Conservation (phyloP, 2,113 vertebrate species). For the Mormyrus lacerda region DNA sequence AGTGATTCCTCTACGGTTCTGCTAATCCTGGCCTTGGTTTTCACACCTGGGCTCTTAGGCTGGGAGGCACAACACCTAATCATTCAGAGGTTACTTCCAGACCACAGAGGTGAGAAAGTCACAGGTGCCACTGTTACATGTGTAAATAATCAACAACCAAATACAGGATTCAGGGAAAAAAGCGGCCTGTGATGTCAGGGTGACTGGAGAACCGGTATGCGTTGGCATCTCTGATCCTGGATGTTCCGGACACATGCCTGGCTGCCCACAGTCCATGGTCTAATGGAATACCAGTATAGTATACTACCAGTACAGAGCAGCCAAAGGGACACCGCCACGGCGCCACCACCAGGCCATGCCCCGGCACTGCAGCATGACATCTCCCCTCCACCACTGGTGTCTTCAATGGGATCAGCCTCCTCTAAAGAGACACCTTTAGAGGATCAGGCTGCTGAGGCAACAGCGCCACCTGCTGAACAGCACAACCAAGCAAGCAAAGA, state of each 20-base stretch:
- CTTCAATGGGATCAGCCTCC: background rate
- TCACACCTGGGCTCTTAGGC: background rate
- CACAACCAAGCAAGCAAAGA: background rate
- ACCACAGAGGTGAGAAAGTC: background rate
- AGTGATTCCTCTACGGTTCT: background rate
- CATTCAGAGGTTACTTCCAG: background rate
- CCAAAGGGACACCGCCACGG: background rate
- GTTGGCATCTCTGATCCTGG: background rate
- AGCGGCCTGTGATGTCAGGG: background rate
- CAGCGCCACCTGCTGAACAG: constrained; percentile 51
- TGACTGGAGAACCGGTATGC: background rate
- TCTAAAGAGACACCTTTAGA: background rate
- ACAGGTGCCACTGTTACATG: background rate
- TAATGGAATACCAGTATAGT: constrained; percentile 17
- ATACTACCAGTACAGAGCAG: background rate
- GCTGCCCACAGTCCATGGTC: background rate
- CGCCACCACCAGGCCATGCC: background rate
- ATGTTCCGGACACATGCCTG: background rate
- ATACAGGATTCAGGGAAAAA: background rate
- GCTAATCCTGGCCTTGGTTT: background rate
- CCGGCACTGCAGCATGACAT: background rate
- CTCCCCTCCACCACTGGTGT: background rate
- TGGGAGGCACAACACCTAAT: background rate
- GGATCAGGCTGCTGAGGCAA: constrained; percentile 37
- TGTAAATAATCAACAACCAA: background rate